Evolutionary conservation across 2,888 invertebrate genomes (phyloP).

Genomic region (Lithophane socia): DNA sequence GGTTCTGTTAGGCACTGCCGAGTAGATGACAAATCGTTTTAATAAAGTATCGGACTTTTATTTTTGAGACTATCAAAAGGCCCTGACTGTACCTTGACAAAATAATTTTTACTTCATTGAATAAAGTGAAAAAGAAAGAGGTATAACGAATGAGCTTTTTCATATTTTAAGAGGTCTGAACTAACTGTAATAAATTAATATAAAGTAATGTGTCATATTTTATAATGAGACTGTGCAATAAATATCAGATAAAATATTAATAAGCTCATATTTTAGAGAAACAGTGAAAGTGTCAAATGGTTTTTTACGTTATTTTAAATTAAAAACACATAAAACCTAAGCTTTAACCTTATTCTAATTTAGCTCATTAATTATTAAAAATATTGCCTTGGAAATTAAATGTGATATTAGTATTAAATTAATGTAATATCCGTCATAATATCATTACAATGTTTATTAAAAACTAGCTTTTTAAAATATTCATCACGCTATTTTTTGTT

Average conservation of each 20-base stretch:
- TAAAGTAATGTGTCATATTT: conserved; percentile 26
- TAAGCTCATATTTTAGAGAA: conserved; percentile 26
- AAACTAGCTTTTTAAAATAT: conserved; percentile 5
- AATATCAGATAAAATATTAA: conserved; percentile 28
- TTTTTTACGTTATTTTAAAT: conserved; percentile 40
- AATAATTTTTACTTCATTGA: conserved; percentile 18
- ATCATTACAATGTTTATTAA: conserved; percentile 32
- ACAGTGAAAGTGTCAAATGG: conserved; percentile 31
- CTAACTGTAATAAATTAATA: conserved; percentile 31
- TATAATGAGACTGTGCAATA: conserved; percentile 35
- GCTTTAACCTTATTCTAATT: conserved; percentile 47
- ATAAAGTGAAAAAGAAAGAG: conserved; percentile 16
- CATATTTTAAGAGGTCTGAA: conserved; percentile 19
- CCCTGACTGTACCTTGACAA: conserved; percentile 46
- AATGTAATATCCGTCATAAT: conserved; percentile 13
- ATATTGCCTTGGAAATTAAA: conserved; percentile 30
- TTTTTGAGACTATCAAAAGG: conserved; percentile 41
- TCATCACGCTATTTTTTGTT: conserved; percentile 13
- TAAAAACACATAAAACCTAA: conserved; percentile 32
- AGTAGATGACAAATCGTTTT: conserved; percentile 66
- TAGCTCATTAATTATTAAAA: conserved; percentile 33
- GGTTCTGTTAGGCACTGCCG: conserved; percentile 59
- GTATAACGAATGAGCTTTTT: conserved; percentile 10
- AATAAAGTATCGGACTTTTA: conserved; percentile 60
- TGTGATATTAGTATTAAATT: conserved; percentile 26